These are phyloP conservation scores for Bothrops jararaca DNA, from an alignment of 2,113 vertebrate genomes.

Conservation along the genomic window DNA sequence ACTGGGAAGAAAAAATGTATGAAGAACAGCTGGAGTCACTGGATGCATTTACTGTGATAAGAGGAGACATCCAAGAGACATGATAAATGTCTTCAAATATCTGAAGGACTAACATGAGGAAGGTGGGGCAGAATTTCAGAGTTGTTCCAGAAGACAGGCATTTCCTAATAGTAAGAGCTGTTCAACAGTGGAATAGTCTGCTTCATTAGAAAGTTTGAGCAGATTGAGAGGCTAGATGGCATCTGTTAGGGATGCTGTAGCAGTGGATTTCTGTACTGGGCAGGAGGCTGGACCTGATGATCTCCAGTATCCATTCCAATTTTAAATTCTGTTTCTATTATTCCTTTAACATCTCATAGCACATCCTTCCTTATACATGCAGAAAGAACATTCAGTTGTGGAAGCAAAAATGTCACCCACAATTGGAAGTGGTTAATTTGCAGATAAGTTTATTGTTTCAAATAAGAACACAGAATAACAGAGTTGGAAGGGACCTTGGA, in stretches of 20 bases:
- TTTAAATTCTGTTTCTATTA: background rate
- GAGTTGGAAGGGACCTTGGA: background rate
- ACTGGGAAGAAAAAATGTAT: background rate
- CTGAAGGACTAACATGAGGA: background rate
- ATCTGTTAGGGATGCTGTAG: background rate
- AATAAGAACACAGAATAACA: background rate
- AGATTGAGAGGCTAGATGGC: background rate
- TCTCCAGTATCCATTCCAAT: background rate
- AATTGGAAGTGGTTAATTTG: background rate
- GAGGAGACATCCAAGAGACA: background rate
- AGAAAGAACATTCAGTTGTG: background rate
- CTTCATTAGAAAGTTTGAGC: background rate
- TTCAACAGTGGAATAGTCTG: background rate
- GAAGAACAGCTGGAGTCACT: background rate
- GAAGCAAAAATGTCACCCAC: background rate
- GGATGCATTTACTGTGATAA: background rate
- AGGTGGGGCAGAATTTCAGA: background rate
- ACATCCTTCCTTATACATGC: background rate
- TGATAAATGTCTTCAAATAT: background rate
- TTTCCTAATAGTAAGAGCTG: background rate
- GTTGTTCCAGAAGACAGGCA: background rate
- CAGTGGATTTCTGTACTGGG: background rate
- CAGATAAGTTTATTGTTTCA: background rate
- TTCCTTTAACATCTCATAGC: background rate
- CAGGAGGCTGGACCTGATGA: background rate